These are phyloP conservation scores for Drosophila siamana DNA, from an alignment of 2,888 invertebrate species.

Conservation along the genomic window DNA sequence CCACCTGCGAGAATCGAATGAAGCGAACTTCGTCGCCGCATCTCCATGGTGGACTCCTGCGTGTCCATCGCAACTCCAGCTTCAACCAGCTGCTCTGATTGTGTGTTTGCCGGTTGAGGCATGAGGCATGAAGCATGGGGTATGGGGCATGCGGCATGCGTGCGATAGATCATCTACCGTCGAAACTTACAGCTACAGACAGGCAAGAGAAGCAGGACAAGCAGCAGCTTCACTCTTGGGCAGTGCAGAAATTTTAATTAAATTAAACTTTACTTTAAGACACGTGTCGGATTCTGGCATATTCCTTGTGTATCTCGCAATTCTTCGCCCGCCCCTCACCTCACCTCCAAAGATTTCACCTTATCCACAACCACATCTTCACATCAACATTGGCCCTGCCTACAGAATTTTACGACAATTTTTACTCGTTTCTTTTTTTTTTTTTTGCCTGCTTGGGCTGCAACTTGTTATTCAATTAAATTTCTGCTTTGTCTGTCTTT, in stretches of 20 bases:
- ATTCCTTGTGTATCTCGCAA: conserved; percentile 27
- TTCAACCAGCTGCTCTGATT: conserved; percentile 62
- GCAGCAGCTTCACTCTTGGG: conserved; percentile 12
- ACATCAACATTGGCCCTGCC: conserved; percentile 28
- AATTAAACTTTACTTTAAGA: conserved; percentile 78
- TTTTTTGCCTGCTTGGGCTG: conserved; percentile 9
- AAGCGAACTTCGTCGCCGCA: conserved; percentile 26
- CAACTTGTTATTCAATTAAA: conserved; percentile 77
- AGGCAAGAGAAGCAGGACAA: conserved; percentile 1
- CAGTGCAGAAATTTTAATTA: conserved; percentile 77
- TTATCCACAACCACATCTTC: conserved; percentile 15
- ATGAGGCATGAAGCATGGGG: too few relatives aligned
- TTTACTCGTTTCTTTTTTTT: conserved; percentile 37
- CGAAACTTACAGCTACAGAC: conserved; percentile 11
- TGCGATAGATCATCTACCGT: conserved; percentile 75
- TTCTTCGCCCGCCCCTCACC: too few relatives aligned
- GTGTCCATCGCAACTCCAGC: conserved; percentile 50
- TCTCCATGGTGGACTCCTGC: conserved; percentile 38
- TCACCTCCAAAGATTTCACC: background rate
- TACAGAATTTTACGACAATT: conserved; percentile 65
- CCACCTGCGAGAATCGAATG: conserved; percentile 30
- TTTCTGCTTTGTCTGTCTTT: conserved; percentile 54
- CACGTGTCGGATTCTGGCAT: conserved; percentile 68
- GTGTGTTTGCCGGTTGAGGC: conserved; percentile 70
- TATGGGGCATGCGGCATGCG: conserved; percentile 47